Percentiles rank a stretch among this genome's conserved stretches.
Conservation (phyloP, 2,797 vertebrate genomes). For the Spatula clypeata region DNA sequence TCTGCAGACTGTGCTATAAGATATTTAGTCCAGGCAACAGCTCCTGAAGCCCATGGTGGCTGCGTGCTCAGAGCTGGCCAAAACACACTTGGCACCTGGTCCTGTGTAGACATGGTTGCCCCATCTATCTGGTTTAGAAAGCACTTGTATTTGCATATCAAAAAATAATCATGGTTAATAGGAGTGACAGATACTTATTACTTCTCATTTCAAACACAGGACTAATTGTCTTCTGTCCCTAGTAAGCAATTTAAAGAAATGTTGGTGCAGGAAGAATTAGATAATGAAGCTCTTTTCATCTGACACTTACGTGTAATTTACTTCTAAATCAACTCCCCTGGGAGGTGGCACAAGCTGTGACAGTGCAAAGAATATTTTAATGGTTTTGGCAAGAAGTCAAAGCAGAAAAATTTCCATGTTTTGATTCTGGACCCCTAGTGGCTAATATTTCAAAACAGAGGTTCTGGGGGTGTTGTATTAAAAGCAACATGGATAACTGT, state of each 20-base stretch:
- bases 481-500: conserved; percentile 24
- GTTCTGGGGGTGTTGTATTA: not conserved
- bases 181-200: conserved; percentile 68
- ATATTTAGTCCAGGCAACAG: not conserved
- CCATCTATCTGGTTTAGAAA: not conserved
- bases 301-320: conserved; percentile 77
- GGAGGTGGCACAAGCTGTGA: conserved; percentile 76
- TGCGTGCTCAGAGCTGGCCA: not conserved
- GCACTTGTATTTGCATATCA: conserved; percentile 24
- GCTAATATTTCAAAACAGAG: conserved; percentile 60
- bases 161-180: conserved; percentile 38
- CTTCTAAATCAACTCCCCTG: conserved; percentile 68
- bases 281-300: conserved; percentile 78
- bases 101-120: not conserved
- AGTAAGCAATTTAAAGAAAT: conserved; percentile 79
- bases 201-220: conserved; percentile 46
- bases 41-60: not conserved
- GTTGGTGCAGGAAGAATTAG: conserved; percentile 76
- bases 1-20: not conserved
- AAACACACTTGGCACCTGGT: not conserved
- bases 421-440: conserved; percentile 23
- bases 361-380: conserved; percentile 70
- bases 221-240: conserved; percentile 73
- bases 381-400: conserved; percentile 75
- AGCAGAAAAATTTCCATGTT: conserved; percentile 42